phyloP scores from a whole-genome alignment of 2,888 invertebrate species.

The Himalopsyche anomala region DNA sequence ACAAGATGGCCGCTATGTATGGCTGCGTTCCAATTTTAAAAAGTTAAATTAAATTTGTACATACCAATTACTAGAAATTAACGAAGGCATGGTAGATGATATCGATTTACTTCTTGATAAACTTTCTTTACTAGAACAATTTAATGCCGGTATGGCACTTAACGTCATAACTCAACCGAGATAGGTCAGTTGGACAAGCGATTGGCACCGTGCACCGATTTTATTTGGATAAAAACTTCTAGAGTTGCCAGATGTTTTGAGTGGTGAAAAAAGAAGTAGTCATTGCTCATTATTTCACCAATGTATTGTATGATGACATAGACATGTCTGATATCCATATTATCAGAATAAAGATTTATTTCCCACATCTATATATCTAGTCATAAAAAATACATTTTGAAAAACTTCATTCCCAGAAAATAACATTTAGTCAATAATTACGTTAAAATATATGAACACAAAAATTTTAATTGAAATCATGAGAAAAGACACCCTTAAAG shows the following conservation, averaged over 20 bases:
- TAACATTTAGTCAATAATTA: no score
- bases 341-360: no score
- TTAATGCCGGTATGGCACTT: slow-evolving; percentile 75
- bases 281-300: background rate
- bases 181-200: slow-evolving; percentile 61
- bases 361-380: no score
- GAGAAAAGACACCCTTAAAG: no score
- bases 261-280: background rate
- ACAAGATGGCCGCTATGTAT: slow-evolving; percentile 68
- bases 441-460: no score
- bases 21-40: slow-evolving; percentile 19
- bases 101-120: slow-evolving; percentile 74
- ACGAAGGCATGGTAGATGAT: slow-evolving; percentile 78
- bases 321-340: no score
- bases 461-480: no score
- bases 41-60: slow-evolving; percentile 68
- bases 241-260: background rate
- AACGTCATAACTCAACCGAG: slow-evolving; percentile 76
- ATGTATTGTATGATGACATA: no score
- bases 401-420: no score
- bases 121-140: slow-evolving; percentile 75
- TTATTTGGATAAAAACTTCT: background rate
- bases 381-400: no score
- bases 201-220: slow-evolving; percentile 49
- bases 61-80: slow-evolving; percentile 81